Base-by-base conservation (phyloP, 2,113 vertebrate genomes). In the Nannospalax galili region DNA sequence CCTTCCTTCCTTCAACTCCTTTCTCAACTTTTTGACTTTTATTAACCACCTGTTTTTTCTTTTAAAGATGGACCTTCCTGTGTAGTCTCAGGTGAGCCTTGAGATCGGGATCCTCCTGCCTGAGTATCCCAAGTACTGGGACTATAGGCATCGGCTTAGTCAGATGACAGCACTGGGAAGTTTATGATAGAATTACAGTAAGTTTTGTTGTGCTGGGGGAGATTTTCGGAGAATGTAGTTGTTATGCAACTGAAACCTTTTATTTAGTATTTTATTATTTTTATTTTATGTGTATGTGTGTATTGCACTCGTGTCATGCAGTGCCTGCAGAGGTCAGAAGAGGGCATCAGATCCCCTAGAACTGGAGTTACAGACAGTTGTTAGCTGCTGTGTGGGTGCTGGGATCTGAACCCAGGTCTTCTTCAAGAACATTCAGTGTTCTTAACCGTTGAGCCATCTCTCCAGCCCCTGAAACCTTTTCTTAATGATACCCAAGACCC, bases 401-500 rank as follows among this genome's bases (percentile, higher is more conserved):
- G n/a, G n/a, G n/a, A n/a, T n/a, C n/a, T n/a, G n/a, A n/a, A n/a
- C n/a, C n/a, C n/a, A n/a, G n/a, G n/a, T n/a, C n/a, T n/a, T n/a
- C n/a, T n/a, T n/a, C n/a, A n/a, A n/a, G n/a, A n/a, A n/a, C n/a
- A n/a, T n/a, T n/a, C n/a, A n/a, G n/a, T n/a, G n/a, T n/a, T n/a
- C n/a, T n/a, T n/a, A n/a, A n/a, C n/a, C n/a, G n/a, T n/a, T n/a
- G n/a, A n/a, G n/a, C n/a, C n/a, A n/a, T n/a, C n/a, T 2, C 37
- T 56, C 17, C 62, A 81, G 26, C 52, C 75, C 84, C 52, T 77
- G 28, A 91, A 88, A 94, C 58, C 10, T 79, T 88, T 92, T 95
- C 37, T 89, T 86, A 12, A 48, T 82, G 45, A 42, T 19, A 70
- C 65, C 42, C 65, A 84, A 70, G 93, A 88, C 45, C 3, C 93